Evolutionary conservation across 2,797 vertebrate genomes (phyloP), one percentile per base, ranked within the genome.

Genomic region (Loris lydekkerianus): DNA sequence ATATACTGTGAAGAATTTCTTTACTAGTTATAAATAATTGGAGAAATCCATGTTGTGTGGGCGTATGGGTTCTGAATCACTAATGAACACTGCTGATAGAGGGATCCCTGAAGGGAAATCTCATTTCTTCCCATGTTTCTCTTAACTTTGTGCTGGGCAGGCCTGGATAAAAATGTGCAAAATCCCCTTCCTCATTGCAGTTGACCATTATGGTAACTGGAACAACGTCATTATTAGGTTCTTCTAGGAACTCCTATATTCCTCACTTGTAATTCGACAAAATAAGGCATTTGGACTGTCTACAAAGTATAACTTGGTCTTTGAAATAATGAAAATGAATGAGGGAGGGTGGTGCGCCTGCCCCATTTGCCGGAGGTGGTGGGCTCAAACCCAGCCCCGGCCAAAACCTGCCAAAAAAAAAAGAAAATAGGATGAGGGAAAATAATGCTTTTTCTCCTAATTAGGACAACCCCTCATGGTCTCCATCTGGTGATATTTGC

Each of bases 251-350:
- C 18, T 37, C 37, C 49, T 76, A 7, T 60, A 61, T 61, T 91
- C n/a, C 17, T 72, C 56, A 81, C 63, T 77, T 95, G 53, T 61
- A 89, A 46, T 40, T 58, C 83, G 65, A 94, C 76, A 86, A 78
- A 69, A 58, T 40, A 49, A 84, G 53, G n/a, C 90, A 60, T 87
- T 95, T 97, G 81, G 81, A 94, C 58, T 90, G 34, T 83, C 76
- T 90, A 37, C 37, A 70, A 84, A 92, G 43, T 65, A 13, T 60
- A 81, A 58, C 27, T 56, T 46, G 23, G 67, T 80, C 49, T 76
- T n/a, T 87, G 65, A 94, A 80, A 80, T 84, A 84, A 92, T 80
- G 31, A 15, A 69, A 87, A 82, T 18, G 60, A 94, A 92, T 53
- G 37, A 87, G 43, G 61, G 21, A 82, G 40, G 40, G 40, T 40